Percentiles rank a stretch among this genome's conserved stretches.
Evolutionary conservation across 2,888 invertebrate species (phyloP).

Genomic region (Chorisops tibialis): DNA sequence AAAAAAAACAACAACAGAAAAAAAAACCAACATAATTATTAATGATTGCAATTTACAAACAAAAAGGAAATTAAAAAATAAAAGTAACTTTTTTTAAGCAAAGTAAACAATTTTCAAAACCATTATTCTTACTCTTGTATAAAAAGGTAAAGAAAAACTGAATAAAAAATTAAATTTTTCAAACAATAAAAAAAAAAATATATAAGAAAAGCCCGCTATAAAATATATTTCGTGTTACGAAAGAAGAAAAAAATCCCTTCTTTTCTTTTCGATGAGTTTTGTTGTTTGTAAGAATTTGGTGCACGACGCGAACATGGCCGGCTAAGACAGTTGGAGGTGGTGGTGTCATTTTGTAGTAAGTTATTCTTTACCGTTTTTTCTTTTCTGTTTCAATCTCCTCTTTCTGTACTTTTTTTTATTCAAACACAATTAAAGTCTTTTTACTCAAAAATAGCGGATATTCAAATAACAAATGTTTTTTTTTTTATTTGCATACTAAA

Average conservation of each 20-base stretch:
- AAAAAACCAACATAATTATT: constrained; percentile 18
- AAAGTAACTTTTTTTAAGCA: constrained; percentile 24
- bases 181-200: constrained; percentile 12
- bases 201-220: constrained; percentile 1
- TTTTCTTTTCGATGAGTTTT: background rate
- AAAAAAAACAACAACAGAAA: background rate
- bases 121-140: constrained; percentile 23
- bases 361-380: too few relatives aligned
- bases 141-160: constrained; percentile 16
- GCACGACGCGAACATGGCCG: too few relatives aligned
- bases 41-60: constrained; percentile 21
- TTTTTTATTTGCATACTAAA: too few relatives aligned
- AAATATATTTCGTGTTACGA: constrained; percentile 3
- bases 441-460: too few relatives aligned
- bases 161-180: constrained; percentile 6
- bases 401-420: too few relatives aligned
- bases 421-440: too few relatives aligned
- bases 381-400: too few relatives aligned
- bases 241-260: background rate
- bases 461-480: too few relatives aligned
- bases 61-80: constrained; percentile 10
- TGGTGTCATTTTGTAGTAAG: too few relatives aligned
- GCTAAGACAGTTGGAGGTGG: too few relatives aligned
- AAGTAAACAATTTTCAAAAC: constrained; percentile 20
- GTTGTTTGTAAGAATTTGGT: too few relatives aligned